Evolutionary conservation across 2,113 vertebrate species (phyloP), one percentile per base, ranked within the genome.

Genomic region (Orientallactaga bullata): DNA sequence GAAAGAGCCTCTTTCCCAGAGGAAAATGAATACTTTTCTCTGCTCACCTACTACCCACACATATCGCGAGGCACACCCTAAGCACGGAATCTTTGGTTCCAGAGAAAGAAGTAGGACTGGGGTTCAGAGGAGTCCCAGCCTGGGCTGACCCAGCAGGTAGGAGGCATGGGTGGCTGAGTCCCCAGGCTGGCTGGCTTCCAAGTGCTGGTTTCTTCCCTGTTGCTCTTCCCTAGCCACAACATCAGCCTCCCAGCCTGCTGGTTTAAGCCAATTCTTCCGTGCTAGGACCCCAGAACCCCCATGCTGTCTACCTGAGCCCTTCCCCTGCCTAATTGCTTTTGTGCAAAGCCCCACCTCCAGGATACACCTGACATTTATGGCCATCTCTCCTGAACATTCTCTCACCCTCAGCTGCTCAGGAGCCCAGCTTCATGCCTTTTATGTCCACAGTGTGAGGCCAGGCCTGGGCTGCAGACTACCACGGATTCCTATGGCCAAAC

Each of bases 401-500:
- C 39, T 47, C 30, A 66, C 60, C 71, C 89, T 47, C 10, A 0
- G 78, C 35, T 32, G 9, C 21, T 65, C 86, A 39, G 30, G 35
- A 90, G 11, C 42, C 79, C 74, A 10, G 74, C 23, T 85, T 26
- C 51, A 7, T 26, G 88, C 94, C 96, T 97, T 96, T 97, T 95
- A 96, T 90, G 94, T 97, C 82, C 93, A 94, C 20, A 69, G 68
- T 55, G n/a, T 35, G 7, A 74, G 63, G 66, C 82, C 74, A 91
- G 89, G 32, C 71, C 66, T 63, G 79, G 78, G 65, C 89, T 85
- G 87, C 77, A 9, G 10, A 51, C 89, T 90, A 89, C 89, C 15
- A 8, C 80, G 92, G 84, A 95, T 93, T 93, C 94, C 85, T 66
- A 73, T 58, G 79, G 90, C 95, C 96, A 96, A 95, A 96, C 96